A percentile compares a stretch with the other conserved stretches of the same genome.
Evolutionary conservation across 2,888 invertebrate species (phyloP).

Genomic region (Anoncus sp.): DNA sequence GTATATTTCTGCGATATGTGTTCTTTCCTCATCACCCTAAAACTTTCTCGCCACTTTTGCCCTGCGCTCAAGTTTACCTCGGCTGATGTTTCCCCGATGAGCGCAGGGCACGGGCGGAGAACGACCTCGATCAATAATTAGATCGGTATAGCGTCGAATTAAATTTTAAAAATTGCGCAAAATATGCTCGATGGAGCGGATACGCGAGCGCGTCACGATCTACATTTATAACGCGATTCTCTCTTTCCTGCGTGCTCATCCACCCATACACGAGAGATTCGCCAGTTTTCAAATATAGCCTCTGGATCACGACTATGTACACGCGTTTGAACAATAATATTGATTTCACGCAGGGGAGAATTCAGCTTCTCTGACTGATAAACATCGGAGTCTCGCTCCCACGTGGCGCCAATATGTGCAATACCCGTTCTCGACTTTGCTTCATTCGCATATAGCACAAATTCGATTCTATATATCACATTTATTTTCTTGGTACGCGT

Average conservation of each 20-base stretch:
- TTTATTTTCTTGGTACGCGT: no score
- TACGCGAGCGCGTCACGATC: conserved; percentile 36
- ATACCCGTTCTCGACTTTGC: conserved; percentile 33
- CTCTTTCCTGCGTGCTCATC: neutral
- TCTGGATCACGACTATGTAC: conserved; percentile 28
- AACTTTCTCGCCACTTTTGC: conserved; percentile 19
- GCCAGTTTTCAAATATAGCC: conserved; percentile 76
- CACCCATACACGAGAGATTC: conserved; percentile 35
- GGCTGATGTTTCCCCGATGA: neutral
- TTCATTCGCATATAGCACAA: conserved; percentile 9
- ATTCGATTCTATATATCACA: no score
- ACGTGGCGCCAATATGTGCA: conserved; percentile 80
- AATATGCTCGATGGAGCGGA: neutral
- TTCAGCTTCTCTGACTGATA: conserved; percentile 77
- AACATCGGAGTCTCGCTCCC: conserved; percentile 77
- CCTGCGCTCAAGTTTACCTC: neutral
- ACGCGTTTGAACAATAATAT: conserved; percentile 78
- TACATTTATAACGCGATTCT: conserved; percentile 41
- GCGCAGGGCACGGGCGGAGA: neutral
- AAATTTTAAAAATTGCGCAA: neutral
- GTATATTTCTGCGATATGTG: conserved; percentile 9
- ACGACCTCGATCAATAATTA: conserved; percentile 48
- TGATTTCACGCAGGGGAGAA: conserved; percentile 78
- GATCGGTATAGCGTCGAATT: conserved; percentile 43
- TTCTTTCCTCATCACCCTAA: neutral